Evolutionary conservation across 2,113 vertebrate genomes (phyloP), one percentile per base, ranked within the genome.

Genomic region (cattle (Bos taurus)): DNA sequence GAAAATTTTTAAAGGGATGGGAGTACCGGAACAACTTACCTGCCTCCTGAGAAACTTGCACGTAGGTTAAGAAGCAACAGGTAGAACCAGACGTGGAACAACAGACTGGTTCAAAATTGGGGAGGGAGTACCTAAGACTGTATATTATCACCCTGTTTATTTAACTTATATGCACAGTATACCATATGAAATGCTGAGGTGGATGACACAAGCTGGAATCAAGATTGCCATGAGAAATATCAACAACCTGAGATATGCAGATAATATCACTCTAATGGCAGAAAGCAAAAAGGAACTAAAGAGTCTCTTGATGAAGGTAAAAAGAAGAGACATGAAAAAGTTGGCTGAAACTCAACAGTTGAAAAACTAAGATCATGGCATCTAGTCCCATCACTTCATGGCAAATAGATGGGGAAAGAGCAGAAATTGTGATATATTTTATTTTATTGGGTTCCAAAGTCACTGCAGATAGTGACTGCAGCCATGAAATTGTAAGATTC

Each of bases 101-200:
- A 43, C 2, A 25, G 23, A 77, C 40, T 43, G 23, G 12, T 43
- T 77, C 40, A 77, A 77, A 77, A 43, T 43, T 77, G 36, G 40
- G 40, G 15, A 77, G 26, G 40, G 71, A 43, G 23, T 43, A 77
- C 11, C 3, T 77, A 77, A 77, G 40, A 14, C 40, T 77, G 40
- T 43, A 77, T 77, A 77, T 26, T 77, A 43, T 77, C 40, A 77
- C 12, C 23, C 6, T 43, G 23, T 43, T 77, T 77, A 74, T 77
- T 77, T 77, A 77, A 43, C 23, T 77, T 26, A 23, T 26, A 43
- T 43, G 12, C 71, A 26, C 6, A 77, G 36, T 43, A 13, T 12
- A 26, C 12, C 71, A 26, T 77, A 77, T 33, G 7, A 43, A 77
- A 43, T 0, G 0, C 23, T 26, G 12, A 26, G 36, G 36, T 43